phyloP scores from a whole-genome alignment of 2,113 vertebrate genomes.

The Trogon melanurus region DNA sequence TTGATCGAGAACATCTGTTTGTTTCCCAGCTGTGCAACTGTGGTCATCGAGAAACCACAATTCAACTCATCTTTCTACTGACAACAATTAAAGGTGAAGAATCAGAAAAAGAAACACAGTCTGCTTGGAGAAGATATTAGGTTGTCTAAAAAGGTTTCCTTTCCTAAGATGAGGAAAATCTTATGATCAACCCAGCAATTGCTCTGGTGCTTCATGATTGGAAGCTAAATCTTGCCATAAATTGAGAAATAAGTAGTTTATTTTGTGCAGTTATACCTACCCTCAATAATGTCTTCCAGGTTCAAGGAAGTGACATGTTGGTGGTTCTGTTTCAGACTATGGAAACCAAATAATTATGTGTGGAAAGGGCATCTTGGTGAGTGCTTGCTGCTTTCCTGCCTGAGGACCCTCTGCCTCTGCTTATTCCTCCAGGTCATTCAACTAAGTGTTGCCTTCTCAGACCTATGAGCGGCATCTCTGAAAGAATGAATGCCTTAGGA shows the following conservation, averaged over 20 bases:
- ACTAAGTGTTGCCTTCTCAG: neutral
- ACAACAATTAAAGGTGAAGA: neutral
- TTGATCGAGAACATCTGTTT: constrained; percentile 7
- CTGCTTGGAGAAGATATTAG: neutral
- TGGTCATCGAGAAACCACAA: neutral
- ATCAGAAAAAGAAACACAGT: neutral
- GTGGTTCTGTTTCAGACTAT: neutral
- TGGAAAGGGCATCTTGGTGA: neutral
- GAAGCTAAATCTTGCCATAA: neutral
- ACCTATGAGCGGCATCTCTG: neutral
- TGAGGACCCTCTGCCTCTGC: neutral
- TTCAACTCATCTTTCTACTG: neutral
- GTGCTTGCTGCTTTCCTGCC: neutral
- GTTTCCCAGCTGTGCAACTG: neutral
- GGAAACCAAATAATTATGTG: neutral
- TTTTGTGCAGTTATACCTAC: neutral
- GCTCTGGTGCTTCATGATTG: neutral
- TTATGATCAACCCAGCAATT: neutral
- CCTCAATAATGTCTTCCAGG: neutral
- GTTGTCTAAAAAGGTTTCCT: neutral
- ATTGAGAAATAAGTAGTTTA: neutral
- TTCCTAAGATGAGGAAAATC: neutral
- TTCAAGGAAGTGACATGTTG: neutral
- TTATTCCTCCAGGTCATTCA: neutral
- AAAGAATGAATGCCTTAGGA: neutral